Conservation (phyloP, 2,888 invertebrate species). For the Argyresthia albistria region DNA sequence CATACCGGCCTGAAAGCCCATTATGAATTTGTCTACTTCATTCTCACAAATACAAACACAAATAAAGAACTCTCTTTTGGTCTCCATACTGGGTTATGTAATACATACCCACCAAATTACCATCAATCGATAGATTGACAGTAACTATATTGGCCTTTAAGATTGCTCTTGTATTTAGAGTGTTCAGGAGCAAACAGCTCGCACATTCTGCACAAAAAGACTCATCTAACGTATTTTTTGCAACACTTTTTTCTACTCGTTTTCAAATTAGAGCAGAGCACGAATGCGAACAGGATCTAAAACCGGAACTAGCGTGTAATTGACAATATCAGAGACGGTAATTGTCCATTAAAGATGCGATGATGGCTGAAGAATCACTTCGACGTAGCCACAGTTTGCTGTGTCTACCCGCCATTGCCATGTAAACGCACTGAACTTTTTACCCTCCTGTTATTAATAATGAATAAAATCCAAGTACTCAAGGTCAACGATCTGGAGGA, state of each 20-base stretch:
- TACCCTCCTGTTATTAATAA: constrained; percentile 54
- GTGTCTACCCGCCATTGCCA: constrained; percentile 15
- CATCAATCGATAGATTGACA: too few relatives aligned
- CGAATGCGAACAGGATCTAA: constrained; percentile 43
- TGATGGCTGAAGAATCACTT: constrained; percentile 12
- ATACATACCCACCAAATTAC: too few relatives aligned
- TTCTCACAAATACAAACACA: too few relatives aligned
- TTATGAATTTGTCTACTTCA: too few relatives aligned
- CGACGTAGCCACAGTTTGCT: constrained; percentile 11
- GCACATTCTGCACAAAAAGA: background rate
- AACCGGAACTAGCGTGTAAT: constrained; percentile 59
- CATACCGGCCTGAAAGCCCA: too few relatives aligned
- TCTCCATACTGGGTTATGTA: too few relatives aligned
- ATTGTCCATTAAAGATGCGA: constrained; percentile 1
- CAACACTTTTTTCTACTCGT: constrained; percentile 20
- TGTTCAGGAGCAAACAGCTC: too few relatives aligned
- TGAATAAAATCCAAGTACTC: constrained; percentile 55
- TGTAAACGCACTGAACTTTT: constrained; percentile 57
- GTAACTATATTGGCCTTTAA: too few relatives aligned
- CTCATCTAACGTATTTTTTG: constrained; percentile 19
- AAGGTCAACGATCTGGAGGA: constrained; percentile 58
- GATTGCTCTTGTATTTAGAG: too few relatives aligned
- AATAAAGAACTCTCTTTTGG: too few relatives aligned
- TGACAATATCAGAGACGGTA: constrained; percentile 31
- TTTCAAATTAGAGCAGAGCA: constrained; percentile 35